Conservation (phyloP, 2,888 invertebrate species). For the Timema podura region DNA sequence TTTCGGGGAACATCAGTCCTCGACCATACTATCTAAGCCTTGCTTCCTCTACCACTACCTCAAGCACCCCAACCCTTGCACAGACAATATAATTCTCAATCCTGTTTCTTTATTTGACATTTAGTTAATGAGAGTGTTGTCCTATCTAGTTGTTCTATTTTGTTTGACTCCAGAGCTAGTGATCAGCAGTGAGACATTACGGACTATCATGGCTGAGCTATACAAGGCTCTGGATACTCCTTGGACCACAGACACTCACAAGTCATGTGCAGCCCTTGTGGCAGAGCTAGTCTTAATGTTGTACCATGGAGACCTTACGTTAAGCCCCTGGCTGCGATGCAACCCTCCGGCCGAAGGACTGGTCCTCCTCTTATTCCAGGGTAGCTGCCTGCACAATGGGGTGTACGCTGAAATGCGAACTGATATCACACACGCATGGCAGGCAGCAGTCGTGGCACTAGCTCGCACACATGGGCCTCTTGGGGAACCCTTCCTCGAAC, state of each 20-base stretch:
- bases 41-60: no score
- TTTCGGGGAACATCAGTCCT: no score
- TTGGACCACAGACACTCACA: neutral
- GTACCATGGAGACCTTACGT: neutral
- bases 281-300: constrained; percentile 9
- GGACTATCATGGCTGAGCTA: constrained; percentile 45
- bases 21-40: no score
- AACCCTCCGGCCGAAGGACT: constrained; percentile 37
- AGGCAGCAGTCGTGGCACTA: constrained; percentile 48
- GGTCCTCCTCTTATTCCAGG: constrained; percentile 48
- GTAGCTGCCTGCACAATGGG: constrained; percentile 45
- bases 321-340: constrained; percentile 3
- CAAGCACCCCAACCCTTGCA: no score
- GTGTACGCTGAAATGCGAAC: constrained; percentile 49
- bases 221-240: constrained; percentile 39
- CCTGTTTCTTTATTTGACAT: no score
- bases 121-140: constrained; percentile 10
- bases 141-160: constrained; percentile 10
- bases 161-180: constrained; percentile 44
- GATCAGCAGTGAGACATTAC: constrained; percentile 44
- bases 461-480: constrained; percentile 30
- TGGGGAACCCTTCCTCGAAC: constrained; percentile 36
- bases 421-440: constrained; percentile 57
- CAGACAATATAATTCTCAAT: no score
- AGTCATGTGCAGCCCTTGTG: constrained; percentile 13